Percentiles rank a stretch among this genome's conserved stretches.
Evolutionary conservation across 2,888 invertebrate species (phyloP).

Genomic region (Euphydryas editha): DNA sequence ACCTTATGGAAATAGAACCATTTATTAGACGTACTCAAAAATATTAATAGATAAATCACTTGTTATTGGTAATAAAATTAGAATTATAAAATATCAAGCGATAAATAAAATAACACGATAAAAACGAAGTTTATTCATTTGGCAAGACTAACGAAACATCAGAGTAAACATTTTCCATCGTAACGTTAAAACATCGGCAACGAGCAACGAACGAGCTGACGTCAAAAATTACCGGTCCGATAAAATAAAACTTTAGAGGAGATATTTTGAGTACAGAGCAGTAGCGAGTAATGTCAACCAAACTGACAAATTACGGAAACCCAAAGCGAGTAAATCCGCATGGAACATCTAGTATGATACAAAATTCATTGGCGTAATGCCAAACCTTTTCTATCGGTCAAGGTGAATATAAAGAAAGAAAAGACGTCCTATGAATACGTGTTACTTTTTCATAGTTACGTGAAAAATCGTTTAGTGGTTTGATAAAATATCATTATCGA

Average conservation of each 20-base stretch:
- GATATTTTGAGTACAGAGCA: too few species aligned
- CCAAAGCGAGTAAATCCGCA: too few species aligned
- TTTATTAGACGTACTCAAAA: not conserved
- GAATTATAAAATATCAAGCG: not conserved
- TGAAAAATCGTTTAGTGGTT: not conserved
- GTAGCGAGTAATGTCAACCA: too few species aligned
- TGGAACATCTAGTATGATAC: constrained; percentile 10
- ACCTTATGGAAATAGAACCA: not conserved
- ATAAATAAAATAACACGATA: not conserved
- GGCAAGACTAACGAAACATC: constrained; percentile 25
- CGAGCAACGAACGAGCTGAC: too few species aligned
- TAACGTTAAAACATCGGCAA: too few species aligned
- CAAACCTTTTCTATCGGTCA: constrained; percentile 35
- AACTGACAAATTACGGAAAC: too few species aligned
- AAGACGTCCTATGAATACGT: not conserved
- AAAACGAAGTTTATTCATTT: constrained; percentile 8
- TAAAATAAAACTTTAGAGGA: too few species aligned
- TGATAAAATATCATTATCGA: too few species aligned
- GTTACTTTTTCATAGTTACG: not conserved
- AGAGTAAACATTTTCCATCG: constrained; percentile 17
- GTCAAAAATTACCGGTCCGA: too few species aligned
- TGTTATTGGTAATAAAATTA: not conserved
- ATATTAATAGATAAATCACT: not conserved
- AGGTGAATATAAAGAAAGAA: constrained; percentile 27
- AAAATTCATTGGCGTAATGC: constrained; percentile 34